phyloP scores from a whole-genome alignment of 2,113 vertebrate genomes.

The Balaeniceps rex region DNA sequence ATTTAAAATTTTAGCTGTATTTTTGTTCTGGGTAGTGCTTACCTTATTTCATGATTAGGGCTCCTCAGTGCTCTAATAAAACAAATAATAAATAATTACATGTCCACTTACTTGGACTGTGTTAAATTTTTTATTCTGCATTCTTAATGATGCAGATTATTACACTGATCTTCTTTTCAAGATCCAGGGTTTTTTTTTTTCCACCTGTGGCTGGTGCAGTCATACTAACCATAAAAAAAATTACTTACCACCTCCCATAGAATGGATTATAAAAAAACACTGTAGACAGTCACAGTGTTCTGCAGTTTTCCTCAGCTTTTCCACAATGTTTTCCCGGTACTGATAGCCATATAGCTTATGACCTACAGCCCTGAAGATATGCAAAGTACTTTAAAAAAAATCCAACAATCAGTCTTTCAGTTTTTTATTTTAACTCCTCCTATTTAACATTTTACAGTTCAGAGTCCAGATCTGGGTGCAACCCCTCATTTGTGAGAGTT shows the following conservation, averaged over 20 bases:
- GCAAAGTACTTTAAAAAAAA: background rate
- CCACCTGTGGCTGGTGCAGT: background rate
- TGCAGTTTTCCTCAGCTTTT: constrained; percentile 85
- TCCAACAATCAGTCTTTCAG: background rate
- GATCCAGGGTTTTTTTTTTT: background rate
- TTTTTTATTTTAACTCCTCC: background rate
- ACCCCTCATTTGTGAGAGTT: background rate
- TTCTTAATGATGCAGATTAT: background rate
- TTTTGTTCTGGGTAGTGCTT: background rate
- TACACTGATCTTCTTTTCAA: background rate
- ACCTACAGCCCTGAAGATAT: constrained; percentile 86
- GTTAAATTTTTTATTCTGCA: background rate
- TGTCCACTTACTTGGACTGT: background rate
- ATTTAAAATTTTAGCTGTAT: background rate
- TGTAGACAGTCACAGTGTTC: constrained; percentile 96
- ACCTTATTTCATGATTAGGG: background rate
- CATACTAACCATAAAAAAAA: background rate
- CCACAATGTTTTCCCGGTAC: constrained; percentile 87
- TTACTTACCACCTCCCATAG: constrained; percentile 94
- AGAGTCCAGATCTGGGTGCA: background rate
- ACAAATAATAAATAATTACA: background rate
- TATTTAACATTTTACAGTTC: background rate
- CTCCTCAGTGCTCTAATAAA: background rate
- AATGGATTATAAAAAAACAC: constrained; percentile 95
- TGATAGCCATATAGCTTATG: constrained; percentile 85